phyloP scores from a whole-genome alignment of 2,888 invertebrate species.

The Dynastes hyllus region DNA sequence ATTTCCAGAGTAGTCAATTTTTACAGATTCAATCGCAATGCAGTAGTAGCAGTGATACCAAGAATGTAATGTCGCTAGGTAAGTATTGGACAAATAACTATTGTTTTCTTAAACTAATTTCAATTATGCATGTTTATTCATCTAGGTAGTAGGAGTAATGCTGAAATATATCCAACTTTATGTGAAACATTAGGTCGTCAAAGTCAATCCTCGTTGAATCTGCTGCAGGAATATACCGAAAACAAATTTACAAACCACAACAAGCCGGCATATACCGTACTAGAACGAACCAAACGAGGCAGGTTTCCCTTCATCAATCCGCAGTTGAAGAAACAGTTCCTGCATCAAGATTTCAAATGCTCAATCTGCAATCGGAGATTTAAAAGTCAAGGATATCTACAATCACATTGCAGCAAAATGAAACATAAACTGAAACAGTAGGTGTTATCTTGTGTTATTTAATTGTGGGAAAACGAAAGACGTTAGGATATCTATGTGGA shows the following conservation, averaged over 20 bases:
- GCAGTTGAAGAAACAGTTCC: conserved; percentile 67
- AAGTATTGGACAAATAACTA: neutral
- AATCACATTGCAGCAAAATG: conserved; percentile 69
- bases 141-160: conserved; percentile 36
- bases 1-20: neutral
- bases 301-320: conserved; percentile 69
- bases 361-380: conserved; percentile 68
- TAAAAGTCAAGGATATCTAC: conserved; percentile 69
- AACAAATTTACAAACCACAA: conserved; percentile 51
- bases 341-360: conserved; percentile 68
- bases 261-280: conserved; percentile 52
- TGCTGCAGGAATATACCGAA: conserved; percentile 47
- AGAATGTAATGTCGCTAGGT: neutral
- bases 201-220: conserved; percentile 49
- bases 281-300: conserved; percentile 65
- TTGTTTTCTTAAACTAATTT: neutral
- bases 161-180: conserved; percentile 48
- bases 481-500: too few relatives aligned
- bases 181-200: conserved; percentile 48
- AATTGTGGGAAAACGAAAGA: too few relatives aligned
- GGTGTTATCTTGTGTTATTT: neutral
- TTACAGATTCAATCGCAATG: conserved; percentile 1
- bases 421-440: conserved; percentile 60
- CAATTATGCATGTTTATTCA: neutral
- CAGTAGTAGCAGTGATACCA: neutral